These are phyloP conservation scores for Nannoperca obscura DNA, from an alignment of 2,797 vertebrate genomes.

Conservation along the genomic window DNA sequence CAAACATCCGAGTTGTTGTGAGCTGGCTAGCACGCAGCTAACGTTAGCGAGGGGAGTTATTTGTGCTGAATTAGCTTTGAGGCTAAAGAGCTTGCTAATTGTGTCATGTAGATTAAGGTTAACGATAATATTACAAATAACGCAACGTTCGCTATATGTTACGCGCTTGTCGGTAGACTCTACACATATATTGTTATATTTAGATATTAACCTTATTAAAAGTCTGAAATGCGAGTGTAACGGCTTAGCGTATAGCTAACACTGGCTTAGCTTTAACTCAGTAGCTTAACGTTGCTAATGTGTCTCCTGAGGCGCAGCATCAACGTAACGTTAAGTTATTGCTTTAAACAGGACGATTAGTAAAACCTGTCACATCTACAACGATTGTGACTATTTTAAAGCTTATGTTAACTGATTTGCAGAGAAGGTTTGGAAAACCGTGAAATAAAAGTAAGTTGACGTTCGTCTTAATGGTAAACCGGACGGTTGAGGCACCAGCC, in stretches of 20 bases:
- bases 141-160: accelerated
- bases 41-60: conserved; percentile 62
- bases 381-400: accelerated
- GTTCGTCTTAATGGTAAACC: not conserved
- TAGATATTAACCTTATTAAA: not conserved
- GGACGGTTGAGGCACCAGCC: not conserved
- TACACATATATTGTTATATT: accelerated
- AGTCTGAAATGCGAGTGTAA: not conserved
- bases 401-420: not conserved
- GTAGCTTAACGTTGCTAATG: conserved; percentile 31
- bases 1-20: conserved; percentile 48
- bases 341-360: not conserved
- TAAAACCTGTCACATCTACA: accelerated
- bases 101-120: not conserved
- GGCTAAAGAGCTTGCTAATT: conserved; percentile 33
- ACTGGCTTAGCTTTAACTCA: conserved; percentile 11
- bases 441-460: not conserved
- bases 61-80: conserved; percentile 53
- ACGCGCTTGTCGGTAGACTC: accelerated
- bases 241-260: conserved; percentile 28
- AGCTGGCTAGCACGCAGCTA: conserved; percentile 57
- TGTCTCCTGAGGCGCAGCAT: conserved; percentile 15
- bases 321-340: not conserved
- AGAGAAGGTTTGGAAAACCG: not conserved
- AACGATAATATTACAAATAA: too few relatives aligned